Evolutionary conservation across 2,113 vertebrate genomes (phyloP).

Genomic region (Epinephelus lanceolatus): DNA sequence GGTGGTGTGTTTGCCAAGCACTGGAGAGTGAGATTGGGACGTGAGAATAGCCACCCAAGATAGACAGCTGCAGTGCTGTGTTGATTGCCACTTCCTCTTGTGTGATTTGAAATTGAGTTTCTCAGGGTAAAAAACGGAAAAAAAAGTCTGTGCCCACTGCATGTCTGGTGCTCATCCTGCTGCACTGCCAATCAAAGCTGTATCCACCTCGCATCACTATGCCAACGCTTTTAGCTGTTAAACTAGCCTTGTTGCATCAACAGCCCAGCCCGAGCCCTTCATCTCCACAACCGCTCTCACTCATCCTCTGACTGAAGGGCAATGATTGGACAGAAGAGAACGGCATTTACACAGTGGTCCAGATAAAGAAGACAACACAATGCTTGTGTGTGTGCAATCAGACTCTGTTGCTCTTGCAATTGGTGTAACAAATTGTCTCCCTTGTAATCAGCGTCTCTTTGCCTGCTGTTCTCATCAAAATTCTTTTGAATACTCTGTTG

Average conservation of each 20-base stretch:
- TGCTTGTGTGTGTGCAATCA: constrained; percentile 73
- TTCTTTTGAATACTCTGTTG: constrained; percentile 85
- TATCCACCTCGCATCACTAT: constrained; percentile 40
- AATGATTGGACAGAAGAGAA: constrained; percentile 37
- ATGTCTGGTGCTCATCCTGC: constrained; percentile 35
- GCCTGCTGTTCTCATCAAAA: constrained; percentile 84
- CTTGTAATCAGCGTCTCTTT: constrained; percentile 81
- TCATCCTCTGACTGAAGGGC: constrained; percentile 43
- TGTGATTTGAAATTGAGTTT: constrained; percentile 71
- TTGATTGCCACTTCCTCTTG: constrained; percentile 73
- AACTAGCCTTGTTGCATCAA: constrained; percentile 21
- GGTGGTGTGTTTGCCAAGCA: constrained; percentile 70
- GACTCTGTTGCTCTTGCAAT: constrained; percentile 73
- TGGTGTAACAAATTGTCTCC: constrained; percentile 82
- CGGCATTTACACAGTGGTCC: constrained; percentile 37
- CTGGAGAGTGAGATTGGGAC: constrained; percentile 70
- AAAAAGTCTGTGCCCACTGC: constrained; percentile 32
- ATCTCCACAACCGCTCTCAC: constrained; percentile 46
- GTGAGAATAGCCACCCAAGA: constrained; percentile 64
- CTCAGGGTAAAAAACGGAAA: constrained; percentile 7
- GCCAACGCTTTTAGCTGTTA: constrained; percentile 42
- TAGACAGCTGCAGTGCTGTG: constrained; percentile 64
- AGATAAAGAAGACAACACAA: constrained; percentile 45
- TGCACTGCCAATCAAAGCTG: constrained; percentile 51
- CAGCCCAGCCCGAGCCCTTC: constrained; percentile 43